A percentile compares a stretch with the other conserved stretches of the same genome.
Conservation (phyloP, 1,140 invertebrate genomes). For the Dermatophagoides farinae region DNA sequence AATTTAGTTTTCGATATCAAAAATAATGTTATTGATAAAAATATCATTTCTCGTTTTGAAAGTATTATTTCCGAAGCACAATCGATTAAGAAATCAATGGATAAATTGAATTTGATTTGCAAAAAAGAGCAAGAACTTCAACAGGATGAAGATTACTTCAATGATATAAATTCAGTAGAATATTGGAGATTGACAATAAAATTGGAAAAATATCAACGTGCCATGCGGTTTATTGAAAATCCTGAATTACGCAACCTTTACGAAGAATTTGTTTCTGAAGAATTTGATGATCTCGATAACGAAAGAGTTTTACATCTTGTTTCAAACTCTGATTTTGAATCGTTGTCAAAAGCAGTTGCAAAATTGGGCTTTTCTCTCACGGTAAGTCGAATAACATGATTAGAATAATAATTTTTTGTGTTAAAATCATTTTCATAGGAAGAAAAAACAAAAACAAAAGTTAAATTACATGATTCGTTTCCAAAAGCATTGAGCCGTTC, state of each 20-base stretch:
- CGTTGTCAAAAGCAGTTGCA: too few relatives aligned
- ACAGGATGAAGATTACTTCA: constrained; percentile 10
- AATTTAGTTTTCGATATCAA: constrained; percentile 18
- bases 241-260: constrained; percentile 14
- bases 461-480: constrained; percentile 15
- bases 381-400: too few relatives aligned
- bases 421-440: neutral
- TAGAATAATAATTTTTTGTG: neutral
- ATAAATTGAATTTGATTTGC: neutral
- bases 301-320: neutral
- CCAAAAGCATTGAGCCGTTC: constrained; percentile 10
- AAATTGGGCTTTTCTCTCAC: too few relatives aligned
- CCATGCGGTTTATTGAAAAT: constrained; percentile 20
- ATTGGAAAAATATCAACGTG: constrained; percentile 16
- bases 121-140: neutral
- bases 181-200: constrained; percentile 14
- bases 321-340: too few relatives aligned
- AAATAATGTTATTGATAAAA: constrained; percentile 14
- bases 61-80: constrained; percentile 15
- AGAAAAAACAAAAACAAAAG: neutral
- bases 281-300: neutral
- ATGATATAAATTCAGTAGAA: constrained; percentile 16
- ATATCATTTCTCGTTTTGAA: constrained; percentile 14
- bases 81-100: constrained; percentile 11
- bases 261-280: neutral